Evolutionary conservation across 2,888 invertebrate genomes (phyloP), one percentile per base, ranked within the genome.

Genomic region (Mesorhabditis sp.): DNA sequence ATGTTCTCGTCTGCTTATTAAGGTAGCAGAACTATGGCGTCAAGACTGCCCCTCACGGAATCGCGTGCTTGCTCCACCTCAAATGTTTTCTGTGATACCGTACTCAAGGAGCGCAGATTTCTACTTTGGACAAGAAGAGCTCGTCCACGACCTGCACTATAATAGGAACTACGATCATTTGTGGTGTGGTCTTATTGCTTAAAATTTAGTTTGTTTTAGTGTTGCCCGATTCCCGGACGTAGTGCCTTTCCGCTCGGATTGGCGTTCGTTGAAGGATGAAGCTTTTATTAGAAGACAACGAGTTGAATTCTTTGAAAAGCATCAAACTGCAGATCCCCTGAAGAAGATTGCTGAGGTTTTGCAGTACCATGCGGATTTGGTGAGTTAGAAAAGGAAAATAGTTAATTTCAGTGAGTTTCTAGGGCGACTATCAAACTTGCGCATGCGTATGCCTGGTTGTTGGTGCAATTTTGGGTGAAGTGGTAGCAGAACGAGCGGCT

Each of bases 381-480:
- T 50, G n/a, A 13, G 10, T 10, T 10, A 50, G 58, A 50, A n/a
- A 13, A n/a, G 58, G 7, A 45, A 71, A 73, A 28, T 7, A 15
- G 7, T 63, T 63, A 13, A 10, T n/a, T 10, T 10, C 15, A n/a
- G 28, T 10, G 63, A 43, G 4, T 68, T 72, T 70, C 15, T 65
- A 74, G 70, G 77, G 77, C 50, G 79, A 79, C 64, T 68, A 78
- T 63, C 79, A 79, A 45, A 76, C 78, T 15, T 78, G 77, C 67
- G 76, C 77, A 41, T 68, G 72, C 0, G 67, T 77, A 5, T 72
- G 74, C 4, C 70, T 76, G 63, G 76, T 79, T 6, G 73, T 74
- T 61, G 77, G 79, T 61, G 67, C 67, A 5, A 15, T 64, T 42
- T 69, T 79, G 42, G 65, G 72, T 6, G 74, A 76, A 41, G 71